These are phyloP conservation scores for Cacoxenus indagator DNA, from an alignment of 2,888 invertebrate species.

Conservation along the genomic window DNA sequence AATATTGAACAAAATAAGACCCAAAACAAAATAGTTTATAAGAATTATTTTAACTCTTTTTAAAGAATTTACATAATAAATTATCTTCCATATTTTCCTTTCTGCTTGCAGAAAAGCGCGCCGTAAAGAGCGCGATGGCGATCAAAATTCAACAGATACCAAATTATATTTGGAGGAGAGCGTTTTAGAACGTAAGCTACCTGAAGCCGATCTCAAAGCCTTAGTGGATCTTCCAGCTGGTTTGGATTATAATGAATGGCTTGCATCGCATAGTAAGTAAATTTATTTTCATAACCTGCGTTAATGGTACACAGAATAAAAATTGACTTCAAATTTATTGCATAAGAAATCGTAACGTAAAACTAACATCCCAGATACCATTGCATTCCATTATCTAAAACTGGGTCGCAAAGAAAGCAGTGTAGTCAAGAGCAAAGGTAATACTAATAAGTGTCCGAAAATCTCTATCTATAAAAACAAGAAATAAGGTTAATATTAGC, in stretches of 20 bases:
- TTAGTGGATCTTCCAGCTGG: slow-evolving; percentile 95
- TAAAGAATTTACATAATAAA: not conserved
- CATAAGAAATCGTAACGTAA: too few species aligned
- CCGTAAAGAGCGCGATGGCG: slow-evolving; percentile 94
- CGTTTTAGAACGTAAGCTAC: slow-evolving; percentile 92
- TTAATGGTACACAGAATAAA: not conserved
- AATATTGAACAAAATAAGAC: not conserved
- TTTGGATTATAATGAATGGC: slow-evolving; percentile 99
- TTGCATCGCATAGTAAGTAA: slow-evolving; percentile 94
- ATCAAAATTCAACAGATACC: slow-evolving; percentile 83
- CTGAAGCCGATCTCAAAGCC: slow-evolving; percentile 93
- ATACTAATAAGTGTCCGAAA: too few species aligned
- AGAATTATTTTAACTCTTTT: not conserved
- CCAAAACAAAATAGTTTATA: not conserved
- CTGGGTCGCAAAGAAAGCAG: too few species aligned
- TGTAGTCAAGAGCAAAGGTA: too few species aligned
- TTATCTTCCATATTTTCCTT: slow-evolving; percentile 31
- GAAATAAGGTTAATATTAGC: too few species aligned
- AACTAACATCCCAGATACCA: too few species aligned
- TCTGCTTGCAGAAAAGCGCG: slow-evolving; percentile 88
- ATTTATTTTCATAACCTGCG: not conserved
- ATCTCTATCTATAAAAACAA: too few species aligned
- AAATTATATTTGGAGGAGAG: slow-evolving; percentile 96
- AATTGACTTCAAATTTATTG: not conserved
- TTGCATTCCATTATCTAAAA: too few species aligned